phyloP scores from a whole-genome alignment of 2,888 invertebrate species.

The Lycophotia porphyrea region DNA sequence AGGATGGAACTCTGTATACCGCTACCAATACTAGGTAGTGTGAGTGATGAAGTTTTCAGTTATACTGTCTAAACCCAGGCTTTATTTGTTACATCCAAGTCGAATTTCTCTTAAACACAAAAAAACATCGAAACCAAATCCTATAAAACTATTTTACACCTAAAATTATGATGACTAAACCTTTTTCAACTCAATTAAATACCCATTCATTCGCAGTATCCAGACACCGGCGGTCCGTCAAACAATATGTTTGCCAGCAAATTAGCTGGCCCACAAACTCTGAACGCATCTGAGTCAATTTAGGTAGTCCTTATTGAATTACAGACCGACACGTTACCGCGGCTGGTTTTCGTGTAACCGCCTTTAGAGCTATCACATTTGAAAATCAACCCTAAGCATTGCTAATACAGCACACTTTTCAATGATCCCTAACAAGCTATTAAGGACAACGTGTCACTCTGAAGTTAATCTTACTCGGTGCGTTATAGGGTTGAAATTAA shows the following conservation, averaged over 20 bases:
- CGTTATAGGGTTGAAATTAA: slow-evolving; percentile 63
- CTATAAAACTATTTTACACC: slow-evolving; percentile 36
- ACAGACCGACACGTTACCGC: slow-evolving; percentile 86
- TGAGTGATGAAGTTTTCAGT: background rate
- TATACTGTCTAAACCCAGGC: background rate
- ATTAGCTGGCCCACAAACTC: slow-evolving; percentile 85
- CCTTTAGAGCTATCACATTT: slow-evolving; percentile 28
- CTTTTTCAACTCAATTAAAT: slow-evolving; percentile 63
- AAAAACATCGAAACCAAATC: slow-evolving; percentile 6
- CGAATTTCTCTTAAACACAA: background rate
- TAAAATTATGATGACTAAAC: slow-evolving; percentile 51
- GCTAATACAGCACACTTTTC: slow-evolving; percentile 33
- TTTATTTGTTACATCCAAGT: background rate
- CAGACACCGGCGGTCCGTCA: slow-evolving; percentile 71
- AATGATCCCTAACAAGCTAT: slow-evolving; percentile 27
- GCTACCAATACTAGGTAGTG: background rate
- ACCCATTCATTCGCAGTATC: slow-evolving; percentile 63
- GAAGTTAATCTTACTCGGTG: slow-evolving; percentile 49
- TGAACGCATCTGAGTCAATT: slow-evolving; percentile 87
- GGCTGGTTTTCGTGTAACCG: slow-evolving; percentile 71
- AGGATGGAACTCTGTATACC: background rate
- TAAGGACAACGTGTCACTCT: slow-evolving; percentile 31
- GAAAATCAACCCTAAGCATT: slow-evolving; percentile 39
- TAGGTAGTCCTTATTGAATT: slow-evolving; percentile 89
- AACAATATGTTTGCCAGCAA: slow-evolving; percentile 87